phyloP scores from a whole-genome alignment of 1,140 invertebrate species.

The Drosophila ficusphila region DNA sequence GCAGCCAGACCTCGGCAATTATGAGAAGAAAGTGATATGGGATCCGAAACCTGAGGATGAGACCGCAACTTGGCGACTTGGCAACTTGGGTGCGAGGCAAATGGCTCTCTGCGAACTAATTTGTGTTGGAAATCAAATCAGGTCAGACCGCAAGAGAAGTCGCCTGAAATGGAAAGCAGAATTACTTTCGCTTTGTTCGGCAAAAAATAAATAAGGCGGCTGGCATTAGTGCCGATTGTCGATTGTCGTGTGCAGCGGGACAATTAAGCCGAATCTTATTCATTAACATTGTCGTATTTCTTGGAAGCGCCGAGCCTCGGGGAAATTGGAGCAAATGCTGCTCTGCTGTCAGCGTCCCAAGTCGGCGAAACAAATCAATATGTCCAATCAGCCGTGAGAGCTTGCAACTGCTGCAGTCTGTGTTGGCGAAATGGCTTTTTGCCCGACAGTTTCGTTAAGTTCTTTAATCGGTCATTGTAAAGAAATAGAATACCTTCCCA shows the following conservation, averaged over 20 bases:
- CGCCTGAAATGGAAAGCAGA: slow-evolving; percentile 75
- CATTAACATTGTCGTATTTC: slow-evolving; percentile 66
- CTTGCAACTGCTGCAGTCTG: slow-evolving; percentile 16
- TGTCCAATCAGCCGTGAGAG: slow-evolving; percentile 64
- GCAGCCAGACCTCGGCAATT: slow-evolving; percentile 22
- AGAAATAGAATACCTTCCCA: too few species aligned
- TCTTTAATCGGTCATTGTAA: too few species aligned
- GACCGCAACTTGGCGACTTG: too few species aligned
- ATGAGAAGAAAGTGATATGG: slow-evolving; percentile 37
- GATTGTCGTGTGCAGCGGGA: slow-evolving; percentile 37
- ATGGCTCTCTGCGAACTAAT: slow-evolving; percentile 56
- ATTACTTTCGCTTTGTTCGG: slow-evolving; percentile 69
- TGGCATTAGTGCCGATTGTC: slow-evolving; percentile 45
- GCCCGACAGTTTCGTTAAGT: neutral
- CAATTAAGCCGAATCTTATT: slow-evolving; percentile 63
- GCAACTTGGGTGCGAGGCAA: slow-evolving; percentile 53
- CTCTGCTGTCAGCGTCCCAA: slow-evolving; percentile 53
- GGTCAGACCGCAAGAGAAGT: slow-evolving; percentile 53
- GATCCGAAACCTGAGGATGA: slow-evolving; percentile 34
- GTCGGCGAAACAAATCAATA: slow-evolving; percentile 72
- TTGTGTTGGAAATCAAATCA: slow-evolving; percentile 58
- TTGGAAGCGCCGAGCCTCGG: slow-evolving; percentile 56
- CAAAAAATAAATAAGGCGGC: slow-evolving; percentile 19
- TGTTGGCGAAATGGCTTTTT: neutral
- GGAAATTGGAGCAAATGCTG: slow-evolving; percentile 68